Conservation (phyloP, 1,140 invertebrate genomes). For the Scaptomyza hsui region DNA sequence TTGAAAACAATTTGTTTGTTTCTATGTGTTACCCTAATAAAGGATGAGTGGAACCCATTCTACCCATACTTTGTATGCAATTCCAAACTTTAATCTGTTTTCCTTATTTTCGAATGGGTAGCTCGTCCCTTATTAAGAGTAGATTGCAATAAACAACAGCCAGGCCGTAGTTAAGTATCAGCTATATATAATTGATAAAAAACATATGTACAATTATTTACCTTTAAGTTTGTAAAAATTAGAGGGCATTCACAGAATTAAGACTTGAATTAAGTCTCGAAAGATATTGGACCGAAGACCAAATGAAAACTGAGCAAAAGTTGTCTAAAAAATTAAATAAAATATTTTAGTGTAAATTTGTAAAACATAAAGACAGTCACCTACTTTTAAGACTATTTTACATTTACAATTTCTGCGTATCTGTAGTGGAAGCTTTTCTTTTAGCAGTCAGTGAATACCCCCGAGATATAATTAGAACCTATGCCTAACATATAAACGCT, state of each 20-base stretch:
- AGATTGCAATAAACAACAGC: conserved; percentile 59
- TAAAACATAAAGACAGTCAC: neutral
- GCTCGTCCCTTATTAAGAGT: conserved; percentile 18
- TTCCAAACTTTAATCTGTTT: conserved; percentile 12
- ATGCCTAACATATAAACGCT: conserved; percentile 49
- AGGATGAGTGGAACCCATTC: conserved; percentile 37
- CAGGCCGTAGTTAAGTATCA: conserved; percentile 62
- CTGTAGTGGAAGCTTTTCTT: neutral
- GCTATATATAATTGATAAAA: conserved; percentile 59
- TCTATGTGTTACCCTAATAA: conserved; percentile 24
- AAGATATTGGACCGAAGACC: neutral
- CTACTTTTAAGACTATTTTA: neutral
- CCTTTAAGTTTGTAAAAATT: conserved; percentile 47
- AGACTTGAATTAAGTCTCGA: neutral
- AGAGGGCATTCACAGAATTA: conserved; percentile 6
- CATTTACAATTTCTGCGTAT: neutral
- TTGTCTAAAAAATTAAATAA: neutral
- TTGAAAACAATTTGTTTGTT: conserved; percentile 51
- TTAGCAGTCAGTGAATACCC: conserved; percentile 9
- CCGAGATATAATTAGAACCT: conserved; percentile 22
- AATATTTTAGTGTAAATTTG: neutral
- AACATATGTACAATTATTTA: conserved; percentile 71
- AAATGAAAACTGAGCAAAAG: neutral
- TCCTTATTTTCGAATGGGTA: conserved; percentile 40
- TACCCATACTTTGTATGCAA: conserved; percentile 70